Evolutionary conservation across 2,888 invertebrate genomes (phyloP).

Genomic region (Pristionchus mayeri): DNA sequence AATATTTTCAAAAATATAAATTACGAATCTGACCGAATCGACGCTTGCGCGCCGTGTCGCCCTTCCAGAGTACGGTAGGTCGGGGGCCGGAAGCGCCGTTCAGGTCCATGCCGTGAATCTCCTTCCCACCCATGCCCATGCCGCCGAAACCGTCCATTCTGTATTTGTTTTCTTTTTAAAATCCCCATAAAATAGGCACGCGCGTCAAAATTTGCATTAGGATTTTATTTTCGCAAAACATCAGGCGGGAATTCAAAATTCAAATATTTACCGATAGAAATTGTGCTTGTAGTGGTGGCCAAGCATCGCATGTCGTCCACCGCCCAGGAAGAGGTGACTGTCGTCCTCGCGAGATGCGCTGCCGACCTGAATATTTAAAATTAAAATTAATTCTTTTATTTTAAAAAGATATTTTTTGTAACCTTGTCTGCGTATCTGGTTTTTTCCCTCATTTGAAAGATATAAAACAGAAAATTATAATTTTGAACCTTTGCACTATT

Average conservation of each 20-base stretch:
- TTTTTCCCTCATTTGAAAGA: no score
- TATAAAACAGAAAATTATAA: no score
- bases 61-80: constrained; percentile 65
- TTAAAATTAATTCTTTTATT: neutral
- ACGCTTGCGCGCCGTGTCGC: constrained; percentile 63
- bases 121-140: neutral
- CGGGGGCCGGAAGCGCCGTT: constrained; percentile 34
- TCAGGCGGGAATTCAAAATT: constrained; percentile 15
- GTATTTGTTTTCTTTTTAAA: neutral
- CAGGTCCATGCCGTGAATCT: neutral
- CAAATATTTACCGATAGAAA: constrained; percentile 19
- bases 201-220: constrained; percentile 15
- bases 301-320: constrained; percentile 16
- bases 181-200: neutral
- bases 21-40: constrained; percentile 62
- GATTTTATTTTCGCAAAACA: neutral
- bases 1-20: neutral
- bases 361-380: neutral
- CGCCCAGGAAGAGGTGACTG: constrained; percentile 37
- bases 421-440: no score
- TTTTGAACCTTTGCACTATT: no score
- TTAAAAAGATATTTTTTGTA: no score
- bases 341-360: constrained; percentile 1
- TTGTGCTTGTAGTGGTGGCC: constrained; percentile 13
- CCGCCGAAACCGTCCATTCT: constrained; percentile 42